Base-by-base conservation (phyloP, 2,888 invertebrate genomes). In the Drosophila vallismaia region DNA sequence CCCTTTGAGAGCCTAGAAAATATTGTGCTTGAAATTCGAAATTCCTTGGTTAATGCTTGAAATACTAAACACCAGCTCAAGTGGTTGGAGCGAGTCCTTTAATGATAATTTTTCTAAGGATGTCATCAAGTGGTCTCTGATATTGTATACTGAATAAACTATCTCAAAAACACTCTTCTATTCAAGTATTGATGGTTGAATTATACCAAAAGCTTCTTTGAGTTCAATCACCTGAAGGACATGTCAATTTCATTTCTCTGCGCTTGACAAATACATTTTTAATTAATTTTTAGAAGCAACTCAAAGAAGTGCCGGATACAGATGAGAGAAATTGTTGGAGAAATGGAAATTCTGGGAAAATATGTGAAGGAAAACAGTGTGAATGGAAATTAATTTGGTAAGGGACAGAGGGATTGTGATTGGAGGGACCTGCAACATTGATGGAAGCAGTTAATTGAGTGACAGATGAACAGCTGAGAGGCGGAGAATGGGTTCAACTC, bases 391-490 rank as follows among this genome's bases (percentile, higher is more conserved):
- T 29, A 29, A 36, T 36, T 36, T 36, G 6, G 36, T 26, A 3
- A 8, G 4, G 7, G 40, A 12, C 44, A 70, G 10, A 10, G 38
- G 42, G 51, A 60, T 60, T 12, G 45, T 45, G 31, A 62, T 8
- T 31, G 68, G 68, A 69, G 60, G 57, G 29, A 44, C 40, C 12
- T 69, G 66, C 71, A 75, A 78, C 70, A 75, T 86, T 77, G 80
- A 88, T 70, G 86, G 62, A 77, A 82, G 72, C 67, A 72, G 59
- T 77, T 74, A 88, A 86, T 82, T 82, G 76, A 83, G 71, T 75
- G 86, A 78, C 79, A 77, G 78, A 48, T 67, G 75, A 74, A 71
- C 80, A 72, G 53, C 31, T 31, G 31, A 53, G 12, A 33, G 19
- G 31, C 26, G 59, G 59, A 40, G 7, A 38, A 19, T 19, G 28